Evolutionary conservation across 2,113 vertebrate species (phyloP).

Genomic region (Hippocampus barbouri): DNA sequence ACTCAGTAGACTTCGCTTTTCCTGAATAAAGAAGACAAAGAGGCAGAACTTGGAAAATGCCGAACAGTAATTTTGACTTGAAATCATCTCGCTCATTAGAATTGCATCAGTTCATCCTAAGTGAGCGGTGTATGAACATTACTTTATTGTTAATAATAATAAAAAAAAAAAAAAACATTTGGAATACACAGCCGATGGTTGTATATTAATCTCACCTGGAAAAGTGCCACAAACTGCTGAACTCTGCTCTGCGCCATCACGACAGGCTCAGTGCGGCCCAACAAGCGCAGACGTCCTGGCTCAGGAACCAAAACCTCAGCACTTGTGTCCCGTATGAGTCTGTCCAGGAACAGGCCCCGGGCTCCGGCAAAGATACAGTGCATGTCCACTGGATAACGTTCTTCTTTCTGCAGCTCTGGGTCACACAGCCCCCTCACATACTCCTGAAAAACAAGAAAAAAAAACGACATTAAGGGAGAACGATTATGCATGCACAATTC

Average conservation of each 20-base stretch:
- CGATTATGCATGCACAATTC: neutral
- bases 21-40: conserved; percentile 42
- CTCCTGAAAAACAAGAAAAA: conserved; percentile 71
- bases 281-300: conserved; percentile 79
- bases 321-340: conserved; percentile 86
- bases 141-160: neutral
- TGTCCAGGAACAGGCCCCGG: conserved; percentile 83
- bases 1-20: conserved; percentile 76
- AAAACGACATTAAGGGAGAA: conserved; percentile 34
- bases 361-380: conserved; percentile 94
- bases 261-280: conserved; percentile 84
- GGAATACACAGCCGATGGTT: neutral
- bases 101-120: neutral
- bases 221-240: conserved; percentile 92
- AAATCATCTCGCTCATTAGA: neutral
- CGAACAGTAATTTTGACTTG: neutral
- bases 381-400: conserved; percentile 91
- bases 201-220: conserved; percentile 57
- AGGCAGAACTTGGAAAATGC: neutral
- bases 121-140: neutral
- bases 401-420: conserved; percentile 86
- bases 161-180: neutral
- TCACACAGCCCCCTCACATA: conserved; percentile 93
- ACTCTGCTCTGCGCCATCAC: conserved; percentile 93
- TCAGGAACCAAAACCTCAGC: conserved; percentile 85